A percentile compares a stretch with the other conserved stretches of the same genome.
Evolutionary conservation across 2,113 vertebrate species (phyloP).

Genomic region (Poecilia latipinna): DNA sequence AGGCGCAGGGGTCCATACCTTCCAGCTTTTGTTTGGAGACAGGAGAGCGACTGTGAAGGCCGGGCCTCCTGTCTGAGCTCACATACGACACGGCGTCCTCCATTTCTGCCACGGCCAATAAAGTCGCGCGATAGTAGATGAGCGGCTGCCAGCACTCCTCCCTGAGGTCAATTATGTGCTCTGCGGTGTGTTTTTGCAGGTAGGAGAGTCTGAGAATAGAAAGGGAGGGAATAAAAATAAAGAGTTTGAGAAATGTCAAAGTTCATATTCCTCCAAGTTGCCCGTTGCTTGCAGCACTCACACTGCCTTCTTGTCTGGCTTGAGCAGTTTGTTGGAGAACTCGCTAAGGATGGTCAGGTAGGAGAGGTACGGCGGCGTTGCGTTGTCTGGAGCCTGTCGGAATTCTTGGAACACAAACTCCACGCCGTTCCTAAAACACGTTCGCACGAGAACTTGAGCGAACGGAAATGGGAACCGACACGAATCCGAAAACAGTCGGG

Average conservation of each 20-base stretch:
- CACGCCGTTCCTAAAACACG: conserved; percentile 83
- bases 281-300: conserved; percentile 71
- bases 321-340: conserved; percentile 91
- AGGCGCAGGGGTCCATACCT: conserved; percentile 65
- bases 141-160: conserved; percentile 86
- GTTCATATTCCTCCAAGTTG: not conserved
- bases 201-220: conserved; percentile 79
- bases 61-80: conserved; percentile 76
- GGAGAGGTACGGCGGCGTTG: conserved; percentile 81
- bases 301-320: conserved; percentile 91
- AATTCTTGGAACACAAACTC: conserved; percentile 89
- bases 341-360: conserved; percentile 89
- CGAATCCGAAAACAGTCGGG: no score
- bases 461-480: not conserved
- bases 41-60: conserved; percentile 58
- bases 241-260: not conserved
- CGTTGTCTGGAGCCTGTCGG: conserved; percentile 69
- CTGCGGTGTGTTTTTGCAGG: conserved; percentile 83
- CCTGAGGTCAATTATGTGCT: conserved; percentile 75
- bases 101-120: conserved; percentile 81
- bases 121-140: conserved; percentile 84
- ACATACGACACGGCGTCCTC: conserved; percentile 83
- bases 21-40: conserved; percentile 78
- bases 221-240: not conserved
- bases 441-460: not conserved